These are phyloP conservation scores for Pandemis heparana DNA, from an alignment of 2,888 invertebrate species.

Conservation along the genomic window DNA sequence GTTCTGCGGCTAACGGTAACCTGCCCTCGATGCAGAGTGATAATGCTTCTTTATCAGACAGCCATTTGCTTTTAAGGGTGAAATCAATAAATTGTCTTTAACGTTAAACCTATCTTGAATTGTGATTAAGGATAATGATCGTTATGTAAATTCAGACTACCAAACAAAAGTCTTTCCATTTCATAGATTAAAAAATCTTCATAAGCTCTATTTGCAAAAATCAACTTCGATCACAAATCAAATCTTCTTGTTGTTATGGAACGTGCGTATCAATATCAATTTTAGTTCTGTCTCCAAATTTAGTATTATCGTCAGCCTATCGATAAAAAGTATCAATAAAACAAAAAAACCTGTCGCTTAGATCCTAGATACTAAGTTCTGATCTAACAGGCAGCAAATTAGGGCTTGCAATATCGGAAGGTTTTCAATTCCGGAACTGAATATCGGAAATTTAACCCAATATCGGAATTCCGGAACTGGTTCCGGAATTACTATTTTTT, in stretches of 20 bases:
- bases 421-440: too few relatives aligned
- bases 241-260: too few relatives aligned
- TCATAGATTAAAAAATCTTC: too few relatives aligned
- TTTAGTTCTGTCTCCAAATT: not conserved
- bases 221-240: too few relatives aligned
- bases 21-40: conserved; percentile 72
- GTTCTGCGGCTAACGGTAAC: conserved; percentile 67
- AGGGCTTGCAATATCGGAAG: too few relatives aligned
- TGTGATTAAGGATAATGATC: not conserved
- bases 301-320: not conserved
- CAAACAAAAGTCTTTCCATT: too few relatives aligned
- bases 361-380: conserved; percentile 24
- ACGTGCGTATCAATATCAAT: too few relatives aligned
- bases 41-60: conserved; percentile 70
- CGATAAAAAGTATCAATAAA: not conserved
- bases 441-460: too few relatives aligned
- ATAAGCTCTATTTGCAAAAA: too few relatives aligned
- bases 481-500: too few relatives aligned
- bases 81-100: not conserved
- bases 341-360: conserved; percentile 9
- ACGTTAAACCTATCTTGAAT: not conserved
- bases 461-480: too few relatives aligned
- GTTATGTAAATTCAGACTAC: too few relatives aligned
- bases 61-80: conserved; percentile 52
- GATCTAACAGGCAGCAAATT: conserved; percentile 28